Conservation (phyloP, 2,797 vertebrate genomes). For the Callimico goeldii region DNA sequence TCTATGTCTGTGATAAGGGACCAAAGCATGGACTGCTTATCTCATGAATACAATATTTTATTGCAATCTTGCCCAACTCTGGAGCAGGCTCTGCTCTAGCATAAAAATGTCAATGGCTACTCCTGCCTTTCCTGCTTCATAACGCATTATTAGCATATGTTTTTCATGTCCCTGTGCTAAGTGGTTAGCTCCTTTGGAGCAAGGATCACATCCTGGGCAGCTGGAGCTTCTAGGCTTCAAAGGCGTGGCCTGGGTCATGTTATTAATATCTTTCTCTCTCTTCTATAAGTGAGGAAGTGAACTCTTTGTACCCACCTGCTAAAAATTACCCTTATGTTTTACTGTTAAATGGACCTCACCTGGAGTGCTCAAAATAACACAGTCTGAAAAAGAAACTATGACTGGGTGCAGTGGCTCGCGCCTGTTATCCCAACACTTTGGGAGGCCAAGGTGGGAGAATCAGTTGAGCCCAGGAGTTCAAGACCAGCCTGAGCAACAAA, state of each 20-base stretch:
- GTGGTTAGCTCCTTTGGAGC: background rate
- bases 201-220: background rate
- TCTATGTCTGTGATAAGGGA: background rate
- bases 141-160: background rate
- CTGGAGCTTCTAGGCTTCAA: background rate
- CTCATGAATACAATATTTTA: background rate
- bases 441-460: background rate
- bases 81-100: background rate
- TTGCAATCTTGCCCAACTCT: background rate
- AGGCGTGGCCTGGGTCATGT: background rate
- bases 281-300: background rate
- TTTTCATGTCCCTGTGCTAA: background rate
- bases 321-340: background rate
- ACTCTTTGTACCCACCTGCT: background rate
- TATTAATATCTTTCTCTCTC: background rate
- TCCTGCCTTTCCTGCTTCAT: background rate
- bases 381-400: constrained; percentile 4
- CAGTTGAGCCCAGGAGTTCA: background rate
- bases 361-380: background rate
- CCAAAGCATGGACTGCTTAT: background rate
- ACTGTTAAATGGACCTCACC: background rate
- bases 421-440: background rate
- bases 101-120: background rate
- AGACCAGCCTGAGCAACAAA: background rate
- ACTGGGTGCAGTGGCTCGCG: background rate